A percentile compares a stretch with the other conserved stretches of the same genome.
Conservation (phyloP, 2,888 invertebrate species). For the Caenorhabditis sp. region DNA sequence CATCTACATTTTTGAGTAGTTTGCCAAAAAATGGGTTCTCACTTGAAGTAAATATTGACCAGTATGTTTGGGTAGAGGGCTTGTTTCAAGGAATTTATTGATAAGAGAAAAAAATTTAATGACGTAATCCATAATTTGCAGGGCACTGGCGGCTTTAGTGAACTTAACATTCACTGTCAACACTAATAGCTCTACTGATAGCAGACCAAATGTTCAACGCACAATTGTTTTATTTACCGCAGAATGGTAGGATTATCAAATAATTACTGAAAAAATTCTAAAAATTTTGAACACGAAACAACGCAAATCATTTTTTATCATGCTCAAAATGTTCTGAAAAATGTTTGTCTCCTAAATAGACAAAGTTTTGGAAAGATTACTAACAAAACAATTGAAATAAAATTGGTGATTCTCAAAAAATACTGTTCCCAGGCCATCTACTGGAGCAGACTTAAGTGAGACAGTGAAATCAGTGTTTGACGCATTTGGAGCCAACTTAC, state of each 20-base stretch:
- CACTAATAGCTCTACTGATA: conserved; percentile 16
- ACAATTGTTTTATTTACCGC: conserved; percentile 28
- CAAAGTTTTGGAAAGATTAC: too few species aligned
- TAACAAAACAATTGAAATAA: too few species aligned
- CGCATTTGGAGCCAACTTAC: conserved; percentile 6
- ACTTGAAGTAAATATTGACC: conserved; percentile 31
- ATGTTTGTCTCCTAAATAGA: too few species aligned
- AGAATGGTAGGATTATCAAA: conserved; percentile 18
- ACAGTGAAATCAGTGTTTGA: conserved; percentile 11
- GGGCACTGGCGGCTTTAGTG: conserved; percentile 16
- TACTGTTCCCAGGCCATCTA: conserved; percentile 28
- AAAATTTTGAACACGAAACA: too few species aligned
- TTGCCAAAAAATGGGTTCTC: conserved; percentile 19
- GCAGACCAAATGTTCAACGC: conserved; percentile 33
- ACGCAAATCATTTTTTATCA: too few species aligned
- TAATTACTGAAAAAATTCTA: background rate
- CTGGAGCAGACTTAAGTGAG: background rate
- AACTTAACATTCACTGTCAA: conserved; percentile 22
- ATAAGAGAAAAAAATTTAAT: conserved; percentile 23
- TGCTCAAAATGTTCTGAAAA: too few species aligned
- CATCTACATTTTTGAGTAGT: background rate
- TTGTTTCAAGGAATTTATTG: conserved; percentile 15
- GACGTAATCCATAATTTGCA: conserved; percentile 12
- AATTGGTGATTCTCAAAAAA: too few species aligned
- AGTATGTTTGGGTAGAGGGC: conserved; percentile 8